Evolutionary conservation across 1,140 invertebrate genomes (phyloP), one percentile per base, ranked within the genome.

Genomic region (Tribolium castaneum): DNA sequence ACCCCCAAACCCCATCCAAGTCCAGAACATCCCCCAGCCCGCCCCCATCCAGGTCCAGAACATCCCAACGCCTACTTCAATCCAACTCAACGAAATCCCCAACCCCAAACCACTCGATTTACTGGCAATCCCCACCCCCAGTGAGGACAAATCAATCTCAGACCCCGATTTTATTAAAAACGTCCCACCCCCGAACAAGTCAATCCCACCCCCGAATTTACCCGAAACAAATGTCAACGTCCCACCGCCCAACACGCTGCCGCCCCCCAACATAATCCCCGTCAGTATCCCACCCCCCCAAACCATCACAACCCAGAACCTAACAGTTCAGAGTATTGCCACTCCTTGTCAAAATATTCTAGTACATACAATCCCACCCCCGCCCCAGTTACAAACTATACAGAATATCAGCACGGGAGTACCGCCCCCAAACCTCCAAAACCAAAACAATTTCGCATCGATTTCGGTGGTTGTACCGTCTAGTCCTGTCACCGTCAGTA

Each of bases 11-110:
- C 85, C 86, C 6, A 84, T 87, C 7, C 87, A 86, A 52, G 79
- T 88, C 82, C 83, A 86, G 56, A 87, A 80, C 75, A 85, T 89
- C 76, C 86, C 86, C 3, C 85, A 83, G 76, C 85, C 86, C 10
- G 81, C 86, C 6, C 88, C 88, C 54, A 80, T 90, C 19, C 88
- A 88, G 72, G 87, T 88, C 5, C 88, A 89, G 9, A 88, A 87
- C 81, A 88, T 90, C 70, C 88, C 88, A 50, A 88, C 89, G 0
- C 88, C 89, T 2, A 86, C 83, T 30, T 82, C 86, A 3, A 79
- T 86, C 25, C 84, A 86, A 75, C 78, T 87, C 19, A 85, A 85
- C 51, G 83, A 85, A 78, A 86, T 87, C 19, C 87, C 85, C n/a
- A 85, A 84, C 49, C 86, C 85, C 5, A 86, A 86, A 77, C 86